Percentiles rank a stretch among this genome's conserved stretches.
These are phyloP conservation scores for Columba livia DNA, from an alignment of 2,113 vertebrate species.

Conservation along the genomic window DNA sequence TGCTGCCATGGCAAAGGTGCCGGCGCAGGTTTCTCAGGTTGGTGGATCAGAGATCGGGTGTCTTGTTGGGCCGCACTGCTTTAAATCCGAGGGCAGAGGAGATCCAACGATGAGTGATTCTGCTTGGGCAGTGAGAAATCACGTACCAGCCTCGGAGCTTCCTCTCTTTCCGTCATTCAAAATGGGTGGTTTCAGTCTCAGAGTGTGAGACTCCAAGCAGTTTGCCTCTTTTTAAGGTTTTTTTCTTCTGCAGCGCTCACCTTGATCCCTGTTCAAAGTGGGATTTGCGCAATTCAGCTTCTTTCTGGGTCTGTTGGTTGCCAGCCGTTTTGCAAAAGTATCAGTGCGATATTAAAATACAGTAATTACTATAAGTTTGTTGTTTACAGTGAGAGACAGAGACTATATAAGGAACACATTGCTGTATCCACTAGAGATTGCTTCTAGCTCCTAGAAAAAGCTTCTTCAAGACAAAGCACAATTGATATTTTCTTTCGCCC, in stretches of 20 bases:
- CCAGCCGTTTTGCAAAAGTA: background rate
- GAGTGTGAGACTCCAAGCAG: fast-evolving
- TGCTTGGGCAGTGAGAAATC: background rate
- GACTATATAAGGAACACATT: background rate
- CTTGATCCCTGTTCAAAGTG: background rate
- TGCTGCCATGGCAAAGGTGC: background rate
- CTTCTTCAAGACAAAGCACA: fast-evolving
- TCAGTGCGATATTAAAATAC: background rate
- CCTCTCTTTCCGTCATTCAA: background rate
- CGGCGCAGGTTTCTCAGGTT: background rate
- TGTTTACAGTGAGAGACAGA: background rate
- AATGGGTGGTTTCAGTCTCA: background rate
- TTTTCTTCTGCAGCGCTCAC: background rate
- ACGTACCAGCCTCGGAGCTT: background rate
- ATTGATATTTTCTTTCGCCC: no score
- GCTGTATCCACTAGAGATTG: background rate
- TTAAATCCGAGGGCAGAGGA: background rate
- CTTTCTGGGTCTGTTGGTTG: background rate
- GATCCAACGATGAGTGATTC: background rate
- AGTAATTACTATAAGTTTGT: background rate
- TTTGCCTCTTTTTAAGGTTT: background rate
- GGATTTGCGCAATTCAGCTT: background rate
- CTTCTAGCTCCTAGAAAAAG: background rate
- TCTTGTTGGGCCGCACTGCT: background rate
- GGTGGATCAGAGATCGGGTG: background rate